Conservation (phyloP, 1,140 invertebrate genomes). For the Bombus waltoni region DNA sequence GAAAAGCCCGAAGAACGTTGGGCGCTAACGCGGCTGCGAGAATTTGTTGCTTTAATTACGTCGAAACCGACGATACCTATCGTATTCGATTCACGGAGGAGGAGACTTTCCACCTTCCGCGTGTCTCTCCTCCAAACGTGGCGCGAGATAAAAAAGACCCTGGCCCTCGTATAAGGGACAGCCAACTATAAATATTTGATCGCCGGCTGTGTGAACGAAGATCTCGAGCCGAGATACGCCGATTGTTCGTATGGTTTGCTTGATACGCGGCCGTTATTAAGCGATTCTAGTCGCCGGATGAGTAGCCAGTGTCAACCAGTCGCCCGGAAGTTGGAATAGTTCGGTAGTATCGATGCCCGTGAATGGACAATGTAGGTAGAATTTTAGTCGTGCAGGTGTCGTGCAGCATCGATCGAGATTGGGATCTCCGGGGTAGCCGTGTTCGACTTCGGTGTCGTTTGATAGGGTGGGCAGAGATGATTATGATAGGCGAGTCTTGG, state of each 20-base stretch:
- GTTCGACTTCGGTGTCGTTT: neutral
- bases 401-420: constrained; percentile 11
- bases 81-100: constrained; percentile 49
- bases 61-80: constrained; percentile 65
- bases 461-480: constrained; percentile 2
- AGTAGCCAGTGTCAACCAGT: neutral
- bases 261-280: constrained; percentile 31
- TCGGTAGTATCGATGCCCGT: constrained; percentile 3
- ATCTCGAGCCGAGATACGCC: constrained; percentile 15
- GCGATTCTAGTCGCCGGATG: neutral
- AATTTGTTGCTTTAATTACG: constrained; percentile 77
- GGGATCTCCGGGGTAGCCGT: neutral
- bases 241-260: constrained; percentile 16
- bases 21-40: constrained; percentile 61
- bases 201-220: constrained; percentile 31
- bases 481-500: constrained; percentile 10
- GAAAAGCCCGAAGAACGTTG: constrained; percentile 64
- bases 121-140: constrained; percentile 5
- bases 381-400: constrained; percentile 25
- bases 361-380: neutral
- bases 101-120: constrained; percentile 31
- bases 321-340: neutral
- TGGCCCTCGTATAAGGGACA: constrained; percentile 23
- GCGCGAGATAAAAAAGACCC: constrained; percentile 22
- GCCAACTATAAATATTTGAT: constrained; percentile 49